Conservation (phyloP, 2,113 vertebrate genomes). For the Malurus melanocephalus region DNA sequence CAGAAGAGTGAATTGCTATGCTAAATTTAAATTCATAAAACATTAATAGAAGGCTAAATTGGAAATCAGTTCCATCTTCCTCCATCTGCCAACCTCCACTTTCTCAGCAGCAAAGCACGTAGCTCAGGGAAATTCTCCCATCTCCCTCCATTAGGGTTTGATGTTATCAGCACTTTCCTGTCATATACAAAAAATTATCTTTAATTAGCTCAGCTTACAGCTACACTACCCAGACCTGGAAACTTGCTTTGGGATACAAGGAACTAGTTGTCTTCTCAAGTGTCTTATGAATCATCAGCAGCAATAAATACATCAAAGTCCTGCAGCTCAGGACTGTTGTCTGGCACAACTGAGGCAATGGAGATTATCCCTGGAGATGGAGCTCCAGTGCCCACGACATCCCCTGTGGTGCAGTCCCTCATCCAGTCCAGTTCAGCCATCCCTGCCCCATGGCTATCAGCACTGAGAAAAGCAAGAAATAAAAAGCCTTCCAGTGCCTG, state of each 20-base stretch:
- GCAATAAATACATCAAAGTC: background rate
- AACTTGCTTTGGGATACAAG: slow-evolving; percentile 7
- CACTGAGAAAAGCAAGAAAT: background rate
- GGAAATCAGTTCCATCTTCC: slow-evolving; percentile 37
- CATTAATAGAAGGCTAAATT: slow-evolving; percentile 50
- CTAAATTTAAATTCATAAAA: slow-evolving; percentile 57
- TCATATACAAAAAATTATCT: slow-evolving; percentile 29
- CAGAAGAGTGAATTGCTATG: slow-evolving; percentile 2
- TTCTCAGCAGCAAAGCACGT: slow-evolving; percentile 31
- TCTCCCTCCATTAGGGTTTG: slow-evolving; percentile 15
- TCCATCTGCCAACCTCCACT: slow-evolving; percentile 16
- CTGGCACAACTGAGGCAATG: background rate
- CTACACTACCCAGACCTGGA: background rate
- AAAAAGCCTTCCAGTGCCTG: background rate
- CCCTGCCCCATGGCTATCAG: background rate
- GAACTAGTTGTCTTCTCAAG: slow-evolving; percentile 6
- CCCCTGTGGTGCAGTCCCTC: background rate
- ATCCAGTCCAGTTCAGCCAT: background rate
- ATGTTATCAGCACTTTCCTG: slow-evolving; percentile 41
- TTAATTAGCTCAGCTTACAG: slow-evolving; percentile 44
- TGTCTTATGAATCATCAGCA: background rate
- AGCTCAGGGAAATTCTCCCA: slow-evolving; percentile 40
- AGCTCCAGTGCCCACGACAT: background rate
- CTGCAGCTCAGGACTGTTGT: background rate
- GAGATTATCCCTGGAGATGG: background rate